These are phyloP conservation scores for Balearica regulorum DNA, from an alignment of 2,797 vertebrate genomes.

Conservation along the genomic window DNA sequence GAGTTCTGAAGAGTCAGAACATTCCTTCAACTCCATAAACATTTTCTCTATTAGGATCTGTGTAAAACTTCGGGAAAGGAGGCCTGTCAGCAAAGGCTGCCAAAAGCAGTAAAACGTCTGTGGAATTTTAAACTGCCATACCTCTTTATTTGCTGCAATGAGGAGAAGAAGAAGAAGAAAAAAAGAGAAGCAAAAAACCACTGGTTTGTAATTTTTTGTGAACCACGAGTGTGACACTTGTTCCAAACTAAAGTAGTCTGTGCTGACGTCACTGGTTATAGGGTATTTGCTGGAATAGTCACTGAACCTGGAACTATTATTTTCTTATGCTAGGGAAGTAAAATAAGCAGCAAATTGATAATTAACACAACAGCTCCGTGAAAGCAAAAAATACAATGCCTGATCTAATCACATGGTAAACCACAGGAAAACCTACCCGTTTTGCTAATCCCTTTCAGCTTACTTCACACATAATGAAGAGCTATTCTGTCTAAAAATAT, in stretches of 20 bases:
- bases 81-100: slow-evolving; percentile 86
- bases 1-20: slow-evolving; percentile 60
- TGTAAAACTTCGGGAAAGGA: slow-evolving; percentile 81
- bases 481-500: not conserved
- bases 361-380: not conserved
- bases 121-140: slow-evolving; percentile 73
- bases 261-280: not conserved
- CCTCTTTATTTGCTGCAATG: slow-evolving; percentile 37
- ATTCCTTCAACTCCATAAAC: slow-evolving; percentile 78
- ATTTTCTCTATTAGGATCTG: slow-evolving; percentile 87
- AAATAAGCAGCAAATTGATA: not conserved
- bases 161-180: not conserved
- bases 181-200: not conserved
- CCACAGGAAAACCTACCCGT: not conserved
- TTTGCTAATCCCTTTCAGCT: not conserved
- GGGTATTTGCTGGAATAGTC: not conserved
- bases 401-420: not conserved
- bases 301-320: not conserved
- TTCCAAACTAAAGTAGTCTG: not conserved
- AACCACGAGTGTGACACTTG: not conserved
- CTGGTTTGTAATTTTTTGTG: not conserved
- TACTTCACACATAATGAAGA: not conserved
- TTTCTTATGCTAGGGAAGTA: not conserved
- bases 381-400: not conserved
- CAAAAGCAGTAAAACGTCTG: slow-evolving; percentile 84